Evolutionary conservation across 2,888 invertebrate genomes (phyloP).

Genomic region (Temnothorax rugatulus): DNA sequence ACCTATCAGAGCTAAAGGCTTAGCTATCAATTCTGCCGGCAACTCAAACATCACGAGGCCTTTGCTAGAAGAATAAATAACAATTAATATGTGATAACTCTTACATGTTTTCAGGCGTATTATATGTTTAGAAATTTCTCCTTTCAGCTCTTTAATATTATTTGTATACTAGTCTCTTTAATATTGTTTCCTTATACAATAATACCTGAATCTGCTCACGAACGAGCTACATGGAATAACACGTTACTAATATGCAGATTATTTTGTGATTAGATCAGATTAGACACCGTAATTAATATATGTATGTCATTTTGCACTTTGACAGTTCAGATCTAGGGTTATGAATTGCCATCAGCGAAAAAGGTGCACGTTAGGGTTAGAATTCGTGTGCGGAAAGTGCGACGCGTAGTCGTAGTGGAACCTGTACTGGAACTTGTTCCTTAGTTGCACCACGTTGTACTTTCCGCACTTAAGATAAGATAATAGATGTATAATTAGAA

Average conservation of each 20-base stretch:
- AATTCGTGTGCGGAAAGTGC: no score
- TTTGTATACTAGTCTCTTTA: not conserved
- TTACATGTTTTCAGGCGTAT: not conserved
- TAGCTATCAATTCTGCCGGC: slow-evolving; percentile 94
- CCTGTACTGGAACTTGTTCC: not conserved
- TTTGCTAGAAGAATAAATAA: slow-evolving; percentile 25
- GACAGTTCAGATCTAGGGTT: slow-evolving; percentile 25
- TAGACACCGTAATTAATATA: not conserved
- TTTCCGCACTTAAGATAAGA: not conserved
- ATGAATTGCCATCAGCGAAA: not conserved
- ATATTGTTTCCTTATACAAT: not conserved
- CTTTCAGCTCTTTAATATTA: not conserved
- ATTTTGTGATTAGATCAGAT: not conserved
- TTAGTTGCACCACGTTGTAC: not conserved
- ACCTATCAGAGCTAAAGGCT: slow-evolving; percentile 95
- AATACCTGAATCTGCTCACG: slow-evolving; percentile 11
- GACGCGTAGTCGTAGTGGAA: not conserved
- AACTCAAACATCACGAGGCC: slow-evolving; percentile 87
- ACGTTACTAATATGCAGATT: not conserved
- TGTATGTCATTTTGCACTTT: slow-evolving; percentile 15
- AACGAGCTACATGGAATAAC: not conserved
- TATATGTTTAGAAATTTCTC: not conserved
- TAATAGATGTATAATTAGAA: not conserved
- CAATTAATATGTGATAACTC: not conserved
- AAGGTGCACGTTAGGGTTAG: not conserved